Base-by-base conservation (phyloP, 2,113 vertebrate genomes). In the Onychostoma macrolepis region DNA sequence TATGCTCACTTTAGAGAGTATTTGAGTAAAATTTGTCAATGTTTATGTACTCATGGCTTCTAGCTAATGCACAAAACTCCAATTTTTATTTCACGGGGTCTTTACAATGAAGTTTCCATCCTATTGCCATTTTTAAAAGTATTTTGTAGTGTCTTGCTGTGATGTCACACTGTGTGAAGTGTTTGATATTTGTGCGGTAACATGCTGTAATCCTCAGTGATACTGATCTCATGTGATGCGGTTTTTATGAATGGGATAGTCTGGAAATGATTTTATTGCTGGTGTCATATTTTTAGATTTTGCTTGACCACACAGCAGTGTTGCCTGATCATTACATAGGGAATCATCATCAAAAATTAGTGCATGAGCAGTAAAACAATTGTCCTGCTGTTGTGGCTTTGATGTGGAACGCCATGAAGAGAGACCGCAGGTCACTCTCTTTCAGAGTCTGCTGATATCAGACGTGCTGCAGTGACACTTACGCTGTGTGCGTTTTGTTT, bases 401-500 rank as follows among this genome's bases (percentile, higher is more conserved):
- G 43, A 71, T 83, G 6, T 71, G 28, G 21, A 83, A 71, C 43
- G 11, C 63, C 43, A 30, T 67, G n/a, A 28, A 10, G 13, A 43
- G 19, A 71, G 43, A 33, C 41, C 4, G 1, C 43, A 21, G 43
- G 65, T 67, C 63, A 50, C 4, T 10, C n/a, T 83, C 10, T 24
- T 69, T 63, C 58, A 19, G 74, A 77, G 74, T 48, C 58, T 43
- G 36, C 36, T 63, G 41, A 8, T 71, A 69, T 83, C 80, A 21
- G 80, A 83, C 50, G 63, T 48, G 80, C 63, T 33, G 10, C 63
- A 83, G 26, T 13, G 26, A 45, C 36, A 41, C 61, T 38, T 17
- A 19, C 45, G 13, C 5, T 80, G 33, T 65, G 4, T 85, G 43
- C 79, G 26, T 86, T 71, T 61, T 81, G 30, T 85, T 58, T 79